Base-by-base conservation (phyloP, 2,113 vertebrate genomes). In the Muntiacus muntjak region DNA sequence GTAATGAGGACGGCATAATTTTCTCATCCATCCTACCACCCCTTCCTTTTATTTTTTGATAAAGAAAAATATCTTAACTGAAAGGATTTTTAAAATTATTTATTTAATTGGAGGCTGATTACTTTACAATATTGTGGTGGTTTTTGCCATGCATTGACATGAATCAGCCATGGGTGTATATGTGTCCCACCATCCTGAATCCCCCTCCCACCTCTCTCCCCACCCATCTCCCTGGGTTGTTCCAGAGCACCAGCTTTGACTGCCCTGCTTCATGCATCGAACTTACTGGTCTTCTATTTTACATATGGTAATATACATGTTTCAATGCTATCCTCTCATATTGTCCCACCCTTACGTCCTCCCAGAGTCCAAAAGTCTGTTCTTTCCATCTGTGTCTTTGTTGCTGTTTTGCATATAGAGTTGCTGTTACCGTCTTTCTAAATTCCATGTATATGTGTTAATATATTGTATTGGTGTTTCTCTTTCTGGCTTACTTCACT, bases 41-140 rank as follows among this genome's bases (percentile, higher is more conserved):
- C 4, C 9, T 0, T 3, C 0, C 2, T 4, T 4, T 1, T 40
- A 30, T 64, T n/a, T 62, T 83, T 43, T 13, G 1, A 30, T 36
- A 67, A 21, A 36, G 33, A 87, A 57, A 90, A 50, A 50, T 50
- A 2, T 76, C 23, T 57, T 84, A 36, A 36, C 23, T 74, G 30
- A 57, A n/a, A 84, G 43, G 8, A 88, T 88, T 93, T 91, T 94
- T 71, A 6, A 23, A 23, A 12, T 71, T 71, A 12, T 71, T 40
- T 40, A 71, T 71, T 71, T 71, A 23, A 71, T 71, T 40, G 19
- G n/a, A 71, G n/a, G 19, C n/a, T 71, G 67, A 40, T 71, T 71
- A 64, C 62, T 33, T 64, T 64, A 71, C 9, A 71, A 71, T 40
- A 71, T 71, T 40, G n/a, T 40, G 19, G n/a, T 71, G 19, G 67